Evolutionary conservation across 2,113 vertebrate species (phyloP).

Genomic region (Halichoeres trimaculatus): DNA sequence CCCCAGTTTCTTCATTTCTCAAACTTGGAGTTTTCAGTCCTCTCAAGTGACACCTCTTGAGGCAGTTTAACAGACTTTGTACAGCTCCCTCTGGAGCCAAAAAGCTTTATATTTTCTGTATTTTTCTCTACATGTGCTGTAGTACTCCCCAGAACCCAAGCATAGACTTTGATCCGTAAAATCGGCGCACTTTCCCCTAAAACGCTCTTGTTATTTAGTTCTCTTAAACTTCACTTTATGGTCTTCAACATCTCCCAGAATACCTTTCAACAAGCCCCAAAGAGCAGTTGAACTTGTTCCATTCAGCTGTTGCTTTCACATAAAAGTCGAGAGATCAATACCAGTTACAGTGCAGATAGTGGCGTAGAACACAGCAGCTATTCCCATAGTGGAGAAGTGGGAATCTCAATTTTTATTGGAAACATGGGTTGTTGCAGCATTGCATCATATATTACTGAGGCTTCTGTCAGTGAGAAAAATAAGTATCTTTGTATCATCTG

Average conservation of each 20-base stretch:
- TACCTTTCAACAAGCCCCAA: conserved; percentile 22
- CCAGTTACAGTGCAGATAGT: conserved; percentile 15
- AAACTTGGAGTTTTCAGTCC: background rate
- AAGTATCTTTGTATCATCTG: background rate
- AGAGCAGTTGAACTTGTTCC: conserved; percentile 26
- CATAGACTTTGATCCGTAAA: background rate
- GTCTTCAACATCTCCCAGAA: conserved; percentile 23
- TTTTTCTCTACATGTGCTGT: background rate
- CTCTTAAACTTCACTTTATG: conserved; percentile 10
- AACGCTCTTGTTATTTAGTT: background rate
- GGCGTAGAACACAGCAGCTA: conserved; percentile 11
- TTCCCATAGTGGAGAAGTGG: conserved; percentile 18
- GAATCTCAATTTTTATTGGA: conserved; percentile 8
- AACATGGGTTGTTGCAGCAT: conserved; percentile 1
- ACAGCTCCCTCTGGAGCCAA: background rate
- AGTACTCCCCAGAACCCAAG: background rate
- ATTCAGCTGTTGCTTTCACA: conserved; percentile 31
- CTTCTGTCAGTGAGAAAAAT: background rate
- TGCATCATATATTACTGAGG: conserved; percentile 8
- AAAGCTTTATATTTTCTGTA: background rate
- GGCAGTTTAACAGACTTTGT: conserved; percentile 1
- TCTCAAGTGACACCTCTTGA: background rate
- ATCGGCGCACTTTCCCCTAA: background rate
- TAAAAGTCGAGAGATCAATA: conserved; percentile 43
- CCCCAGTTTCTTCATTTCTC: background rate